A percentile compares a stretch with the other conserved stretches of the same genome.
phyloP scores from a whole-genome alignment of 1,140 invertebrate species.

The Drosophila bocqueti region DNA sequence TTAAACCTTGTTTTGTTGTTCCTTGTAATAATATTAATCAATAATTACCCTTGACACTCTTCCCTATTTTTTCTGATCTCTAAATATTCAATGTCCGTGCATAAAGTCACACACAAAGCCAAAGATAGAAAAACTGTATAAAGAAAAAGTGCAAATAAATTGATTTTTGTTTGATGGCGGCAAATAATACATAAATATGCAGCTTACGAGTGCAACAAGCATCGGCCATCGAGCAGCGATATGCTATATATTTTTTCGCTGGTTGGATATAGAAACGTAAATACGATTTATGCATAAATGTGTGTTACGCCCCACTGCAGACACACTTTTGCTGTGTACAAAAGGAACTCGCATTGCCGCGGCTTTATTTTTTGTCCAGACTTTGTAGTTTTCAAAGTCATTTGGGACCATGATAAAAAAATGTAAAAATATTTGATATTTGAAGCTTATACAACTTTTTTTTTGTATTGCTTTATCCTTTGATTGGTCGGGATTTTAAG shows the following conservation, averaged over 20 bases:
- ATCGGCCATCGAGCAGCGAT: slow-evolving; percentile 29
- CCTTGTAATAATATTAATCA: slow-evolving; percentile 8
- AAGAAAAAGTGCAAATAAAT: slow-evolving; percentile 58
- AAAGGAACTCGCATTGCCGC: slow-evolving; percentile 7
- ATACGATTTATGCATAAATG: slow-evolving; percentile 62
- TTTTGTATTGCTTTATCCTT: slow-evolving; percentile 1
- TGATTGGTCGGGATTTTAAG: slow-evolving; percentile 5
- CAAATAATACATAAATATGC: slow-evolving; percentile 74
- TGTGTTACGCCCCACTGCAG: slow-evolving; percentile 7
- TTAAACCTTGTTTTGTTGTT: slow-evolving; percentile 21
- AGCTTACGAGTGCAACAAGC: slow-evolving; percentile 56
- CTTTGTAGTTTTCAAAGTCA: slow-evolving; percentile 28
- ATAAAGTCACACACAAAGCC: slow-evolving; percentile 6
- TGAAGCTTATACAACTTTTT: slow-evolving; percentile 14
- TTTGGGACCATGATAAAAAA: slow-evolving; percentile 12
- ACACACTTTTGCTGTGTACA: slow-evolving; percentile 11
- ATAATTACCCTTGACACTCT: slow-evolving; percentile 35
- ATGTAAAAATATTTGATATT: slow-evolving; percentile 7
- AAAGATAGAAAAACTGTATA: background rate
- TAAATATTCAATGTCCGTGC: slow-evolving; percentile 33
- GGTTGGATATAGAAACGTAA: slow-evolving; percentile 55
- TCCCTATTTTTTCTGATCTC: background rate
- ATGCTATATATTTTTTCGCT: slow-evolving; percentile 31
- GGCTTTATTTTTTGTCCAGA: slow-evolving; percentile 3
- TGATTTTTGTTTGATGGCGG: slow-evolving; percentile 54